Conservation (phyloP, 1,140 invertebrate species). For the honey bee (Apis mellifera) region DNA sequence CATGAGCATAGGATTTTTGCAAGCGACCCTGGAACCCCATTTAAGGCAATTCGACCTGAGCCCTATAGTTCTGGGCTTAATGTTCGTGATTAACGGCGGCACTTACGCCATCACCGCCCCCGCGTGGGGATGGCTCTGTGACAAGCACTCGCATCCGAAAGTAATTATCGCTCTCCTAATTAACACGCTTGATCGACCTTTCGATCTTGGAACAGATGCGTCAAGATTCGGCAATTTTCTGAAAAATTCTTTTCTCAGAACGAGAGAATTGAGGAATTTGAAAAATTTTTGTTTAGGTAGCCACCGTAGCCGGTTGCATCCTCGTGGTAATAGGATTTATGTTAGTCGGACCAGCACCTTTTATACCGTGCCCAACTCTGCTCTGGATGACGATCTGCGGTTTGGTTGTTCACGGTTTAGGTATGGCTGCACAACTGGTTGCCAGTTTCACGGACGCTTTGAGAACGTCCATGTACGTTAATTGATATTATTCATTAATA, state of each 20-base stretch:
- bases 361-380: conserved; percentile 84
- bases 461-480: conserved; percentile 87
- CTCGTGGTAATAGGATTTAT: conserved; percentile 86
- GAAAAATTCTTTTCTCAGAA: background rate
- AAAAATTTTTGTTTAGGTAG: conserved; percentile 72
- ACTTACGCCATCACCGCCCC: conserved; percentile 92
- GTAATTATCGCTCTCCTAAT: conserved; percentile 52
- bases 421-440: conserved; percentile 90
- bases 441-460: conserved; percentile 92
- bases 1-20: conserved; percentile 91
- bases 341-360: conserved; percentile 89
- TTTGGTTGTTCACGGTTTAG: conserved; percentile 89
- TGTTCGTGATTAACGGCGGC: conserved; percentile 94
- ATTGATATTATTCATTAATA: too few species aligned
- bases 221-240: background rate
- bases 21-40: conserved; percentile 92
- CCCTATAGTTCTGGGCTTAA: conserved; percentile 89
- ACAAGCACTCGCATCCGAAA: conserved; percentile 85
- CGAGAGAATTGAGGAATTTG: too few species aligned
- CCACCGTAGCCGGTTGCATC: conserved; percentile 86
- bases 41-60: conserved; percentile 87
- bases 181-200: too few species aligned
- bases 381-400: conserved; percentile 87
- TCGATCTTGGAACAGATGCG: too few species aligned
- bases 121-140: conserved; percentile 90